Percentiles rank a stretch among this genome's conserved stretches.
These are phyloP conservation scores for Beris chalybata DNA, from an alignment of 2,888 invertebrate genomes.

Conservation along the genomic window DNA sequence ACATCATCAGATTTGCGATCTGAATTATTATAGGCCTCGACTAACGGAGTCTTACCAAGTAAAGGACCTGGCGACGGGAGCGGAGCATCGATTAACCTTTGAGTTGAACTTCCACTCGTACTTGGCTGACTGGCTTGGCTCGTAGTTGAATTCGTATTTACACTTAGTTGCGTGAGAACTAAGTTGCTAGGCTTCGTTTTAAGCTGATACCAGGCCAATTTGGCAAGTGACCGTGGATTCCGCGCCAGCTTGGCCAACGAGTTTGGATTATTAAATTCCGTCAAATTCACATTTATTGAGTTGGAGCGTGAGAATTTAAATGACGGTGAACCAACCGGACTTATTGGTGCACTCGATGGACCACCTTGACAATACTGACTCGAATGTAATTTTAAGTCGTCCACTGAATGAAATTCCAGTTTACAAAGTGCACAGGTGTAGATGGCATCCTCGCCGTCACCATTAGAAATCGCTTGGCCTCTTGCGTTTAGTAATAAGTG, in stretches of 20 bases:
- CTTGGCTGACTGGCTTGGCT: constrained; percentile 19
- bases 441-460: constrained; percentile 64
- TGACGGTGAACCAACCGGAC: constrained; percentile 53
- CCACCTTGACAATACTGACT: constrained; percentile 77
- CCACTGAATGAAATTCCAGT: constrained; percentile 76
- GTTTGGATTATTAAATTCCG: constrained; percentile 59
- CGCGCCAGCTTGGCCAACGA: constrained; percentile 52
- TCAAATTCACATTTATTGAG: constrained; percentile 62
- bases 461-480: constrained; percentile 56
- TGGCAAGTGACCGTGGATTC: constrained; percentile 49
- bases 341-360: constrained; percentile 54
- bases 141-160: constrained; percentile 45
- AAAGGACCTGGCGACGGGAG: constrained; percentile 81
- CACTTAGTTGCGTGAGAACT: constrained; percentile 56
- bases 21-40: constrained; percentile 64
- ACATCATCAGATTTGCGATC: constrained; percentile 48
- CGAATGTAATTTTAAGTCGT: constrained; percentile 79
- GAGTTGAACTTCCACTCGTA: constrained; percentile 27
- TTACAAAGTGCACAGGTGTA: constrained; percentile 77
- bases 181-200: constrained; percentile 62
- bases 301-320: constrained; percentile 63
- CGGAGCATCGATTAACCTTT: constrained; percentile 62
- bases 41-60: constrained; percentile 77
- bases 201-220: constrained; percentile 55
- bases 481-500: constrained; percentile 75